These are phyloP conservation scores for Orius insidiosus DNA, from an alignment of 1,140 invertebrate genomes.

Conservation along the genomic window DNA sequence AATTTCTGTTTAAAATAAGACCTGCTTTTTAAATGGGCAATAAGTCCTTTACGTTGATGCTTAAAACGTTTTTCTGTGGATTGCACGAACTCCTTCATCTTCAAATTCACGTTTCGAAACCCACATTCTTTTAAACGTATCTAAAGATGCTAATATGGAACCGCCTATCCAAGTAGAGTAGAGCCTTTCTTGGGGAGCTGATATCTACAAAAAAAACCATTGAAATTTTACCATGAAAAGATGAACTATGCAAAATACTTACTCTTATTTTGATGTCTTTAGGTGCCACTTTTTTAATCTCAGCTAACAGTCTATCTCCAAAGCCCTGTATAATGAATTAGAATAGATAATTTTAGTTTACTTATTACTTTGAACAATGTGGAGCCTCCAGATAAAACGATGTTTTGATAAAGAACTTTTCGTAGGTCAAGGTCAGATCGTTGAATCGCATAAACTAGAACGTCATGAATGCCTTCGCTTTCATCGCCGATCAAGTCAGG, in stretches of 20 bases:
- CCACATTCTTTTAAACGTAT: conserved; percentile 99
- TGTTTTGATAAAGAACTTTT: conserved; percentile 93
- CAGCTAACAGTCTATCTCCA: conserved; percentile 83
- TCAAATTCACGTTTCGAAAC: conserved; percentile 95
- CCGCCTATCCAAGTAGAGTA: conserved; percentile 99
- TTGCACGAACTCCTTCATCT: conserved; percentile 80
- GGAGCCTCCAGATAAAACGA: conserved; percentile 94
- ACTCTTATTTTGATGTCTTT: conserved; percentile 98
- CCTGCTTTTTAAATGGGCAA: too few species aligned
- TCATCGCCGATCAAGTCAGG: conserved; percentile 98
- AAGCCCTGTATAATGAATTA: conserved; percentile 50
- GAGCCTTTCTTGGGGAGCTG: conserved; percentile 89
- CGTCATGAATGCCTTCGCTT: conserved; percentile 94
- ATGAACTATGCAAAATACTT: conserved; percentile 22
- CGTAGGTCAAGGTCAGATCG: conserved; percentile 98
- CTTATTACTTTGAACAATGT: conserved; percentile 71
- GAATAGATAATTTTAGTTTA: conserved; percentile 4
- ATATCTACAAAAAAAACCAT: conserved; percentile 47
- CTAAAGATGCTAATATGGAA: conserved; percentile 95
- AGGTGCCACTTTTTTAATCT: conserved; percentile 82
- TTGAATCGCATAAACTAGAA: conserved; percentile 82
- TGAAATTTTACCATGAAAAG: not conserved
- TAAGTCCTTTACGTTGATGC: not conserved
- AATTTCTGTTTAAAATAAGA: too few species aligned
- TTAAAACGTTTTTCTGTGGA: conserved; percentile 95